These are phyloP conservation scores for Ochotona princeps DNA, from an alignment of 2,113 vertebrate species.

Conservation along the genomic window DNA sequence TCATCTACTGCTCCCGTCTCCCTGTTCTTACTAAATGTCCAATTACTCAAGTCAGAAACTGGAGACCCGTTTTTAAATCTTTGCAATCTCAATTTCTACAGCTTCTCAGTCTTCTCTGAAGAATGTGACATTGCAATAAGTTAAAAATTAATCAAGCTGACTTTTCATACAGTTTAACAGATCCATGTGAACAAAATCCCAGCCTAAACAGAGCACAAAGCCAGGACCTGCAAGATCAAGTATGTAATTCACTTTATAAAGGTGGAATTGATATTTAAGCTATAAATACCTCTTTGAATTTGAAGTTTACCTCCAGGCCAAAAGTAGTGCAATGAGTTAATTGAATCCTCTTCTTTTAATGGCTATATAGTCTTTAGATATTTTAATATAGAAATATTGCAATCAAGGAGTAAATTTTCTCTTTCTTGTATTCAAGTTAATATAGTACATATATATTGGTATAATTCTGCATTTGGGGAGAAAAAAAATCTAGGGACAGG, in stretches of 20 bases:
- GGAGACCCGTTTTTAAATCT: neutral
- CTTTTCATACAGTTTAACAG: neutral
- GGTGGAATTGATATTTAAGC: neutral
- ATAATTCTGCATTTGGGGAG: neutral
- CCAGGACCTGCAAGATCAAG: neutral
- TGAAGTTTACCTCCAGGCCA: constrained; percentile 21
- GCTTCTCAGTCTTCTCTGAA: neutral
- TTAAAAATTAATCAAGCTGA: neutral
- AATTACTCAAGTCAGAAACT: neutral
- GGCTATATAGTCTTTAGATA: neutral
- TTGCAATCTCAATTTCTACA: neutral
- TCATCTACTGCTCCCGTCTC: neutral
- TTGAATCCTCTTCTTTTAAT: neutral
- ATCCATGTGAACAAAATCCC: neutral
- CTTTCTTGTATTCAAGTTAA: neutral
- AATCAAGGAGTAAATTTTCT: neutral
- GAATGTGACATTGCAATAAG: neutral
- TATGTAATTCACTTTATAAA: neutral
- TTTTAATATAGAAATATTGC: neutral
- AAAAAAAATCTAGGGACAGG: neutral
- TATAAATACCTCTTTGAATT: neutral
- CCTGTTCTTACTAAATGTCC: neutral
- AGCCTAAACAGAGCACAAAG: neutral
- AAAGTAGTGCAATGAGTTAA: neutral
- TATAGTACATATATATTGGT: neutral